Evolutionary conservation across 2,888 invertebrate genomes (phyloP), one percentile per base, ranked within the genome.

Genomic region (Beris morrisii): DNA sequence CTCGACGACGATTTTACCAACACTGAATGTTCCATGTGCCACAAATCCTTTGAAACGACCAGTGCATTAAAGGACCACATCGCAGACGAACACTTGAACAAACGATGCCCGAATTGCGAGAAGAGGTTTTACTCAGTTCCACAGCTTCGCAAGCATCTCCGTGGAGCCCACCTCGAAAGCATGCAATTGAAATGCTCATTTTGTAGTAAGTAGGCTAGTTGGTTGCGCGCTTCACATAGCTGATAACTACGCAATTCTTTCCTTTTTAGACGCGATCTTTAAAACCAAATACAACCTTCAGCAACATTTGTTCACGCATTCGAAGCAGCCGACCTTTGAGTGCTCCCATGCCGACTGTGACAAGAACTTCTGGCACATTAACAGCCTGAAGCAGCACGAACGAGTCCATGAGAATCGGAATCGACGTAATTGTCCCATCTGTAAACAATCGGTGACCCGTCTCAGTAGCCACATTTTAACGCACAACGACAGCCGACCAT

Each of bases 371-470:
- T 48, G 54, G n/a, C 65, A 65, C 44, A 43, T 67, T 1, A 65
- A 55, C 31, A 65, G 54, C 4, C 38, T 65, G 1, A 54, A 48
- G n/a, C 67, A 67, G 22, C 67, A 67, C 13, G 61, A 65, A 31
- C 59, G 59, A 31, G 50, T 65, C 7, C 67, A 67, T 30, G 55
- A 48, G 15, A 22, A 30, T 7, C 53, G 48, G 5, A 65, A 67
- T 44, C 54, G 67, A 9, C 59, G 61, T 22, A 65, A 65, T n/a
- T 67, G 67, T 54, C 67, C 64, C 4, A 44, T 64, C 59, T 67
- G 67, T 22, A 54, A 64, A 5, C 48, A 64, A 31, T 15, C 44
- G 5, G 67, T 67, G 1, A 67, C 67, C 1, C 53, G 56, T 46
- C 30, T 67, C 28, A 32, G 13, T 11, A 30, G 15, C 9, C 67